Evolutionary conservation across 2,888 invertebrate species (phyloP).

Genomic region (Cryptosula pallasiana): DNA sequence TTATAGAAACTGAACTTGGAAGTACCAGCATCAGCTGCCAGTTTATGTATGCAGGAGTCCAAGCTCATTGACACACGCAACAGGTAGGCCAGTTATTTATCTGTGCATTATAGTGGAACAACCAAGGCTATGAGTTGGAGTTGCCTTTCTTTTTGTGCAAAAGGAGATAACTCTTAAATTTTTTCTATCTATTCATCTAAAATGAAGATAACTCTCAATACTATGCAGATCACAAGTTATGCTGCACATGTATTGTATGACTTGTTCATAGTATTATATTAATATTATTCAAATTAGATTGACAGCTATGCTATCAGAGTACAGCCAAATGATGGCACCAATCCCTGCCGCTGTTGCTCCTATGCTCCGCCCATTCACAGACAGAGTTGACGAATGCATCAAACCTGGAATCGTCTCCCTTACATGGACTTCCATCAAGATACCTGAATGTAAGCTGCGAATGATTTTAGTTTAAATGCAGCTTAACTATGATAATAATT

Average conservation of each 20-base stretch:
- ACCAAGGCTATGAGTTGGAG: too few species aligned
- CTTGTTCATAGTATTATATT: too few species aligned
- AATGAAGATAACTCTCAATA: too few species aligned
- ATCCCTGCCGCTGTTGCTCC: conserved; percentile 76
- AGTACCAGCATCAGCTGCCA: conserved; percentile 48
- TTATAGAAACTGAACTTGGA: conserved; percentile 48
- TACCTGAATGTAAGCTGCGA: conserved; percentile 65
- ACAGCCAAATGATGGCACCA: conserved; percentile 40
- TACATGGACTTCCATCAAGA: conserved; percentile 68
- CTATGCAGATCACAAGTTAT: too few species aligned
- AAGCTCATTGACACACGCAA: conserved; percentile 39
- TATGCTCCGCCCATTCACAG: conserved; percentile 79
- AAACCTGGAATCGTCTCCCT: conserved; percentile 76
- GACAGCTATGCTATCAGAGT: conserved; percentile 51
- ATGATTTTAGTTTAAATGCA: neutral
- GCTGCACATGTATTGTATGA: too few species aligned
- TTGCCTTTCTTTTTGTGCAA: too few species aligned
- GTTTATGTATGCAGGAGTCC: conserved; percentile 46
- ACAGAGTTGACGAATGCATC: conserved; percentile 75
- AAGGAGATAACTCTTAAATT: too few species aligned
- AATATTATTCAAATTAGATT: too few species aligned
- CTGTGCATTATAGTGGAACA: too few species aligned
- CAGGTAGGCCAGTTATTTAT: neutral
- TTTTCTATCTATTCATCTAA: too few species aligned
- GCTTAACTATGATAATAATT: too few species aligned